phyloP scores from a whole-genome alignment of 2,888 invertebrate species.

The Latheticus oryzae region DNA sequence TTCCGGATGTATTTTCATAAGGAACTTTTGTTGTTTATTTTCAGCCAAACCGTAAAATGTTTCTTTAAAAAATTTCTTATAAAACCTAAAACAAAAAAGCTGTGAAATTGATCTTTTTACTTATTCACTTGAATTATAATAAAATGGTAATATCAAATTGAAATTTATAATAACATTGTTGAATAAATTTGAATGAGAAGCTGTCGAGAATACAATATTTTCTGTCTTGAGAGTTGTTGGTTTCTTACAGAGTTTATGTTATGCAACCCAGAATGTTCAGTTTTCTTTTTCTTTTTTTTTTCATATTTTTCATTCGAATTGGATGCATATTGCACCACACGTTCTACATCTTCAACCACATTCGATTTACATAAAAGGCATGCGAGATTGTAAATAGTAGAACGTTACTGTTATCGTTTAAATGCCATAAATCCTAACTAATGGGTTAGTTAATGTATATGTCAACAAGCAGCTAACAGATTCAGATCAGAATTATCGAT shows the following conservation, averaged over 20 bases:
- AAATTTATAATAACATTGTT: too few species aligned
- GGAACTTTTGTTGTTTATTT: too few species aligned
- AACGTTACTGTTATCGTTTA: neutral
- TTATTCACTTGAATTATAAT: too few species aligned
- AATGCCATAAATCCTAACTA: conserved; percentile 17
- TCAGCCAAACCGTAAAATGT: too few species aligned
- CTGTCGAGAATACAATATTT: neutral
- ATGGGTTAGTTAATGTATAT: conserved; percentile 13
- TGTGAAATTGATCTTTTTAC: too few species aligned
- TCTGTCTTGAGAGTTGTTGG: neutral
- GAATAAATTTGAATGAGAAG: conserved; percentile 3
- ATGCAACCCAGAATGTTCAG: conserved; percentile 33
- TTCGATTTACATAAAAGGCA: conserved; percentile 33
- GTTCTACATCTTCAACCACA: conserved; percentile 32
- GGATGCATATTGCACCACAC: conserved; percentile 24
- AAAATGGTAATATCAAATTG: too few species aligned
- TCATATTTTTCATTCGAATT: too few species aligned
- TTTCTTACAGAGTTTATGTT: conserved; percentile 4
- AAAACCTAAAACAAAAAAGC: too few species aligned
- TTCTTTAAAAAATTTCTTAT: too few species aligned
- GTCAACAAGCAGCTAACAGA: conserved; percentile 9
- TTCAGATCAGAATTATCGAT: conserved; percentile 1
- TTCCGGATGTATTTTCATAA: too few species aligned
- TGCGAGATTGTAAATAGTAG: conserved; percentile 24
- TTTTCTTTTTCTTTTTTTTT: conserved; percentile 8